A percentile compares a stretch with the other conserved stretches of the same genome.
These are phyloP conservation scores for Bolborhynchus lineola DNA, from an alignment of 2,113 vertebrate species.

Conservation along the genomic window DNA sequence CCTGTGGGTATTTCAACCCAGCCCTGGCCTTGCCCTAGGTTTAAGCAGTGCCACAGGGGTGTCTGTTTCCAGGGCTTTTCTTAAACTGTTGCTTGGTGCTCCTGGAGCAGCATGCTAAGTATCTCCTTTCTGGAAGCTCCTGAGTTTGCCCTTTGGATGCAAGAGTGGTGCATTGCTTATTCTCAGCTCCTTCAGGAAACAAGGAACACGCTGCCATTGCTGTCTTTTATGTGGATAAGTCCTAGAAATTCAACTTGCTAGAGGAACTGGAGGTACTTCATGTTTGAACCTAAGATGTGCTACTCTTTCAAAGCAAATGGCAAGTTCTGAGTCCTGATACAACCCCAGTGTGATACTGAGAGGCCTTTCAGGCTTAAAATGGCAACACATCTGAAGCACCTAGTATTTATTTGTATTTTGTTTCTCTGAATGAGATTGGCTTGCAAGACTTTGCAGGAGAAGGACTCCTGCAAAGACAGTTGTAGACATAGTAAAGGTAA, in stretches of 20 bases:
- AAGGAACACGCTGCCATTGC: rapidly evolving
- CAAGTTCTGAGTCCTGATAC: background rate
- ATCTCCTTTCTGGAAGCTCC: background rate
- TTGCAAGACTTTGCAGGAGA: background rate
- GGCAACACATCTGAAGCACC: rapidly evolving
- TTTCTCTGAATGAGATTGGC: background rate
- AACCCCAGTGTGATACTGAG: background rate
- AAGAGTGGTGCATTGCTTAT: rapidly evolving
- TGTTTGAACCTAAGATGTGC: background rate
- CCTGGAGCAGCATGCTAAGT: rapidly evolving
- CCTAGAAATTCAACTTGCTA: background rate
- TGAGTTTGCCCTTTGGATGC: background rate
- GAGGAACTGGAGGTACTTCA: background rate
- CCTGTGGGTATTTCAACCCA: background rate
- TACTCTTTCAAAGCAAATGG: background rate
- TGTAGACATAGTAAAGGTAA: background rate
- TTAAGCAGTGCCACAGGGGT: rapidly evolving
- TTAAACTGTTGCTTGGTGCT: background rate
- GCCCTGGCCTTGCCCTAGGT: rapidly evolving
- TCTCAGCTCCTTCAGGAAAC: background rate
- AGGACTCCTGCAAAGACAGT: background rate
- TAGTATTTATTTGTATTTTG: background rate
- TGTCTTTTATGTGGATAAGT: background rate
- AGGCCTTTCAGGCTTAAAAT: background rate
- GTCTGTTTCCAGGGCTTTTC: rapidly evolving